phyloP scores from a whole-genome alignment of 2,888 invertebrate genomes.

The Rhagonycha fulva region DNA sequence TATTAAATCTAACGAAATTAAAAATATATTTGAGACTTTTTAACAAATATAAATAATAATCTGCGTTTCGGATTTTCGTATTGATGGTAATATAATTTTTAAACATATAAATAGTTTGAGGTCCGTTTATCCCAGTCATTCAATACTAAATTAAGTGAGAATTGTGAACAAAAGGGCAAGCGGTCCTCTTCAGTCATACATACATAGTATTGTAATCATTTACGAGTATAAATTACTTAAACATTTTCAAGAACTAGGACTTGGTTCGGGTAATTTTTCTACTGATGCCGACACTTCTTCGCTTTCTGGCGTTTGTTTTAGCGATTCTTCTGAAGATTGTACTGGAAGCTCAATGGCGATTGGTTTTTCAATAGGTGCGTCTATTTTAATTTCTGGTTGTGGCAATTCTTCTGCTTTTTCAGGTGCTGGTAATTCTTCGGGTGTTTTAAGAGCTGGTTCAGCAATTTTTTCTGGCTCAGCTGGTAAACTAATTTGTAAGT shows the following conservation, averaged over 20 bases:
- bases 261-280: slow-evolving; percentile 40
- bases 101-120: slow-evolving; percentile 35
- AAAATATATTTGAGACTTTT: background rate
- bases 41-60: background rate
- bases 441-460: slow-evolving; percentile 14
- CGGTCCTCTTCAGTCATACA: slow-evolving; percentile 46
- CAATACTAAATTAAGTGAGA: slow-evolving; percentile 43
- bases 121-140: slow-evolving; percentile 49
- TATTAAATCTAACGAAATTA: background rate
- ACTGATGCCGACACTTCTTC: slow-evolving; percentile 31
- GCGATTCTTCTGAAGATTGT: slow-evolving; percentile 15
- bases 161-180: slow-evolving; percentile 50
- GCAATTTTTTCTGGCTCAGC: slow-evolving; percentile 2
- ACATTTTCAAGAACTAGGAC: slow-evolving; percentile 48
- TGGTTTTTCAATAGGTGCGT: background rate
- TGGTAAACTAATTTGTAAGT: background rate
- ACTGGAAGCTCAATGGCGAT: background rate
- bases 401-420: slow-evolving; percentile 21
- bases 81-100: slow-evolving; percentile 5
- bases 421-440: slow-evolving; percentile 24
- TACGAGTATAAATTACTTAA: slow-evolving; percentile 14
- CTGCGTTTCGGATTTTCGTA: background rate
- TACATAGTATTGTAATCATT: slow-evolving; percentile 19
- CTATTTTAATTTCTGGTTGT: slow-evolving; percentile 2
- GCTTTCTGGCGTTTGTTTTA: slow-evolving; percentile 16